Percentiles rank a stretch among this genome's conserved stretches.
These are phyloP conservation scores for Brachypalpus laphriformis DNA, from an alignment of 2,888 invertebrate species.

Conservation along the genomic window DNA sequence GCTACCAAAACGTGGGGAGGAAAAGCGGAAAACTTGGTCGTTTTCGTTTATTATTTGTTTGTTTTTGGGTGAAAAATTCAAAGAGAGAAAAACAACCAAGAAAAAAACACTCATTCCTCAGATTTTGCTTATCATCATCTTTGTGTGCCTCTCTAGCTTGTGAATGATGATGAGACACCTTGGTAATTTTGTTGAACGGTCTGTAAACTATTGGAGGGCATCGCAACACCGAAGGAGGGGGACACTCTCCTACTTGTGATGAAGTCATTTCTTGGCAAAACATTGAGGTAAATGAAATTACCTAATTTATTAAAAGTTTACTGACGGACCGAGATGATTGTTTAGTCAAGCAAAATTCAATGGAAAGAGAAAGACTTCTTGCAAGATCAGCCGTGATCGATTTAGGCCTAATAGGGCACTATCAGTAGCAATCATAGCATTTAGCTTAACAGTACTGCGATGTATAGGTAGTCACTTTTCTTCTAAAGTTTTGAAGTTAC, in stretches of 20 bases:
- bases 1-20: background rate
- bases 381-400: no score
- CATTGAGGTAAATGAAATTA: slow-evolving; percentile 25
- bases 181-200: slow-evolving; percentile 9
- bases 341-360: background rate
- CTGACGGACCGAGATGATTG: background rate
- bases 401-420: no score
- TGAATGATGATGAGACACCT: slow-evolving; percentile 49
- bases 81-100: background rate
- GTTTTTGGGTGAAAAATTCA: background rate
- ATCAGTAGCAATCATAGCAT: no score
- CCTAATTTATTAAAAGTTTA: slow-evolving; percentile 8
- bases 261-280: slow-evolving; percentile 58
- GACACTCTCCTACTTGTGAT: slow-evolving; percentile 12
- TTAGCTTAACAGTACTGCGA: no score
- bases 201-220: background rate
- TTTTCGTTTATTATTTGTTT: slow-evolving; percentile 10
- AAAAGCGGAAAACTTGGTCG: slow-evolving; percentile 27
- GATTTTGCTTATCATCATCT: slow-evolving; percentile 24
- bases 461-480: no score
- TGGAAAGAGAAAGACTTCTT: no score
- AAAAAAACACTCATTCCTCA: background rate
- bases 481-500: no score
- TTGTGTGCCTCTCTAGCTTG: background rate
- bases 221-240: background rate